Evolutionary conservation across 2,113 vertebrate species (phyloP), one percentile per base, ranked within the genome.

Genomic region (Oxyura jamaicensis): DNA sequence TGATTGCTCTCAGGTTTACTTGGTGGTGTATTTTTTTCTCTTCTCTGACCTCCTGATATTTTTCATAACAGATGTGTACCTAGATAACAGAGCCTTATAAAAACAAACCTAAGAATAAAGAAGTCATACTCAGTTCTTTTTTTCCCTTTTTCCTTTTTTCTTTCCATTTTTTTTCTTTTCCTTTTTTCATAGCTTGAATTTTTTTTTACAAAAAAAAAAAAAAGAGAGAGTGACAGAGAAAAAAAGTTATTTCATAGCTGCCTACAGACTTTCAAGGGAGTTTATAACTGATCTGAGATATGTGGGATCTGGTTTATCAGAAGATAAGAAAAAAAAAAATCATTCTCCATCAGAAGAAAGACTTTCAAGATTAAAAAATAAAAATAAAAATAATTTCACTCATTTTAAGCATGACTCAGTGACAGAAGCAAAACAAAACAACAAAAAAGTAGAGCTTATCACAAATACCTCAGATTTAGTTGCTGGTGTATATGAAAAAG

Each of bases 361-460:
- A 76, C 33, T 85, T 83, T 73, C 52, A 83, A 90, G 63, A 39
- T 28, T 62, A 93, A 92, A 48, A 48, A 48, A 76, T 86, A 65
- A 94, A 65, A 93, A 91, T 73, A 90, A 97, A 96, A 94, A 93
- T 85, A 39, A 53, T 88, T 92, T 90, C 36, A 88, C 46, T 88
- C 44, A 59, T 76, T 97, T 93, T 78, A 87, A 97, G 84, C 63
- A 53, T 3, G 3, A 11, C 68, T 93, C 75, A 68, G n/a, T 63
- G 26, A 80, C 2, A 3, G 60, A 94, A 35, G n/a, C n/a, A 68
- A 83, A 78, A 71, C 9, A 41, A 41, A 41, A 41, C 41, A 41
- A 41, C 55, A 59, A 87, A 74, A 59, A 84, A 33, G 79, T 4
- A 86, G 52, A 63, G 29, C 8, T 86, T 87, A 66, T 23, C 67